Base-by-base conservation (phyloP, 37 sponge, comb jelly and placozoan genomes). In the Sycon ciliatum region DNA sequence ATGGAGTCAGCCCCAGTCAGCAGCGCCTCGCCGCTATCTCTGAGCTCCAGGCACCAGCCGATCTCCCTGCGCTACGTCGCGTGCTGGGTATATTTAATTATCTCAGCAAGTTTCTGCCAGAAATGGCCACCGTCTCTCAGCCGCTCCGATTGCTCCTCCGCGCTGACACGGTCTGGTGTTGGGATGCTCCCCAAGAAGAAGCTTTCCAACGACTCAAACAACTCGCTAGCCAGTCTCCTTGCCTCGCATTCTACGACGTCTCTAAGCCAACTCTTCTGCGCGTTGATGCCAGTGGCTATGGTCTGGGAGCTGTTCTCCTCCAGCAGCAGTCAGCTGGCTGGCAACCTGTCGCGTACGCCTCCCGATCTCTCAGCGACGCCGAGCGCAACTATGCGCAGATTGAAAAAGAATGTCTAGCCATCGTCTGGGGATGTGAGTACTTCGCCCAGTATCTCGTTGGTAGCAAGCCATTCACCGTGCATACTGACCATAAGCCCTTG, bases 401-500 rank as follows among this genome's bases (percentile, higher is more conserved):
- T 18, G 74, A 80, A 34, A 80, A 74, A 46, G 81, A 80, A 35
- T 62, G 62, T 16, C 37, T 80, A 37, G 81, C 75, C 4, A n/a
- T 74, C 16, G 66, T 60, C 5, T 71, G 77, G 77, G 82, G 58
- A 6, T 72, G 74, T 58, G 65, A 78, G 39, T 1, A 56, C 23
- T 67, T 67, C 27, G 5, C 35, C 0, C 61, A 77, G 16, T 77
- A 77, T 31, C 38, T 68, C 2, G 39, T 83, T 16, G 83, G 83
- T 22, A 11, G 39, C 22, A 20, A 13, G 36, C n/a, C n/a, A n/a
- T 71, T 76, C 40, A 73, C 76, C 35, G 32, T 76, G 3, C 35
- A 76, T 4, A 82, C 83, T 0, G 83, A 82, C 34, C 78, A 82
- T 58, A 82, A 82, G 46, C 83, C 83, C 4, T 37, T 82, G 40